Evolutionary conservation across 2,113 vertebrate species (phyloP), one percentile per base, ranked within the genome.

Genomic region (Oceanodroma tethys): DNA sequence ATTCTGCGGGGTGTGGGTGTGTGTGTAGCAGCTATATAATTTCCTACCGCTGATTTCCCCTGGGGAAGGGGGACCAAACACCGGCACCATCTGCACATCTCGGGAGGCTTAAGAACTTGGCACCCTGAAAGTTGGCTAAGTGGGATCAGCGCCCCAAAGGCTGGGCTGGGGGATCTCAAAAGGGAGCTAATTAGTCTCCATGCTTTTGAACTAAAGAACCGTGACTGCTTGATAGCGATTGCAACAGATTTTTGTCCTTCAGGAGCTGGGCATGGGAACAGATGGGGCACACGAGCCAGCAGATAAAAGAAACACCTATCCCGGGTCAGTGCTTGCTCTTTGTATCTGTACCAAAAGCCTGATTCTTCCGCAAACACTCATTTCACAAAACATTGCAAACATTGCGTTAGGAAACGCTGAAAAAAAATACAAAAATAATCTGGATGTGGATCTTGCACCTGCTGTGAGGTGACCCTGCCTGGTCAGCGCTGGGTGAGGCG

Each of bases 341-440:
- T 88, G 72, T 95, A 71, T 81, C 63, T 22, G 13, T 30, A 65
- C 84, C 78, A 32, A 81, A 58, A 68, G 13, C 56, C 32, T 1
- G 13, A 34, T 27, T 67, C 75, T 90, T 93, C 89, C 2, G 2
- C 72, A 97, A 92, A 94, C 34, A 84, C 43, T 88, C 8, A 0
- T 95, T 95, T 96, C 95, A 95, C 83, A 92, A 93, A 96, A 40
- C 72, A 86, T 16, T 3, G 7, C 79, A 94, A 95, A 90, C 56
- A 78, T 80, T 95, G 75, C 7, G 0, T 74, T 82, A 40, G 70
- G 72, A 81, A 92, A 75, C 0, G 0, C 42, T 48, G 6, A 27
- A 76, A 53, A 66, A 40, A 25, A 71, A 19, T 3, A 16, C 59
- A 38, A 4, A 80, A 65, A 13, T 22, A 40, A 42, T 11, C 62